phyloP scores from a whole-genome alignment of 2,113 vertebrate genomes.

The Tachysurus vachellii region DNA sequence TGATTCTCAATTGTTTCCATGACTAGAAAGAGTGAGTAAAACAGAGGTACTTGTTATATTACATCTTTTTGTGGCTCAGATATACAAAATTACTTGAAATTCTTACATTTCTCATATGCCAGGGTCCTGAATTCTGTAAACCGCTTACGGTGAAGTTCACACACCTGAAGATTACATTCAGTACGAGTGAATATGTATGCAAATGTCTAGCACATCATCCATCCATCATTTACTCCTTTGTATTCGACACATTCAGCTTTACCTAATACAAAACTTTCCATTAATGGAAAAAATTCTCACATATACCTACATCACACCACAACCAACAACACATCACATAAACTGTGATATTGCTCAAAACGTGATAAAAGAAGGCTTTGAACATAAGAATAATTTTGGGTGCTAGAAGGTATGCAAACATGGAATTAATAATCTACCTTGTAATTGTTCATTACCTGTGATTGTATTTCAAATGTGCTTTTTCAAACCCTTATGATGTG shows the following conservation, averaged over 20 bases:
- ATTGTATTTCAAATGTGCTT: neutral
- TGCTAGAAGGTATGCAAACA: neutral
- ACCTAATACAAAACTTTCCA: neutral
- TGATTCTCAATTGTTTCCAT: neutral
- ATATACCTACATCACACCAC: neutral
- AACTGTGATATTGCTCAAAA: neutral
- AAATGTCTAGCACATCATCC: neutral
- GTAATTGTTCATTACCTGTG: too few relatives aligned
- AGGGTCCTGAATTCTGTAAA: neutral
- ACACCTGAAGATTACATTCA: conserved; percentile 5
- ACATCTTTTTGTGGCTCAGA: neutral
- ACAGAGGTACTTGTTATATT: neutral
- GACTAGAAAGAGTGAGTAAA: neutral
- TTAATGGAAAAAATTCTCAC: neutral
- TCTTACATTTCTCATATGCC: conserved; percentile 34
- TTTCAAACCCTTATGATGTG: neutral
- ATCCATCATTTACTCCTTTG: neutral
- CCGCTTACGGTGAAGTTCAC: conserved; percentile 27
- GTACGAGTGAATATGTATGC: neutral
- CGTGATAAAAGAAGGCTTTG: neutral
- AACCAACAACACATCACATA: neutral
- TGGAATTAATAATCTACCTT: neutral
- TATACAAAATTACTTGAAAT: neutral
- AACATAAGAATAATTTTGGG: neutral
- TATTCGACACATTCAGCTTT: neutral